Percentiles rank a stretch among this genome's conserved stretches.
Evolutionary conservation across 1,140 invertebrate species (phyloP).

Genomic region (Panagrolaimus sp.): DNA sequence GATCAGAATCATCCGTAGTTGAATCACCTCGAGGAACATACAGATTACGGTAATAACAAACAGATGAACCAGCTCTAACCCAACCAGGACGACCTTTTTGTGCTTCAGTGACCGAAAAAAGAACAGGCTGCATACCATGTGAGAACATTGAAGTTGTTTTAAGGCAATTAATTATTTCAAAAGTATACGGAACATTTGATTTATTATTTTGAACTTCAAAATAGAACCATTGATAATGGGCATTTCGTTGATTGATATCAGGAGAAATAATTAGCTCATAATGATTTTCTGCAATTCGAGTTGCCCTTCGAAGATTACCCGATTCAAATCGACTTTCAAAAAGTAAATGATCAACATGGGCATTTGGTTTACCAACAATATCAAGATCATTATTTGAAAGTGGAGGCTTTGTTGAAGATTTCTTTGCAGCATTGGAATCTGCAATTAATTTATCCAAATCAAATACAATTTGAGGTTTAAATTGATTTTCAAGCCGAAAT

Average conservation of each 20-base stretch:
- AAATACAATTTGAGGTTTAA: constrained; percentile 65
- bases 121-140: constrained; percentile 83
- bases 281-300: constrained; percentile 77
- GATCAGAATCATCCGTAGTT: constrained; percentile 18
- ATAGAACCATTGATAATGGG: constrained; percentile 84
- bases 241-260: constrained; percentile 74
- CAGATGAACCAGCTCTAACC: constrained; percentile 70
- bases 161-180: constrained; percentile 85
- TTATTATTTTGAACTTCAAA: constrained; percentile 78
- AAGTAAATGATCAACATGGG: constrained; percentile 65
- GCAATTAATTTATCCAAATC: constrained; percentile 68
- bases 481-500: constrained; percentile 10
- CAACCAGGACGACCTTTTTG: constrained; percentile 69
- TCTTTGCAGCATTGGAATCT: constrained; percentile 17
- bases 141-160: constrained; percentile 84
- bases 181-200: constrained; percentile 70
- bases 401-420: constrained; percentile 2
- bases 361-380: constrained; percentile 61
- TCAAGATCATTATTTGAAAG: constrained; percentile 32
- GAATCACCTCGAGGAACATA: constrained; percentile 47
- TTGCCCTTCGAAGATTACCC: constrained; percentile 86
- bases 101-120: constrained; percentile 75
- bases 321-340: constrained; percentile 95
- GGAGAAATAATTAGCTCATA: constrained; percentile 89
- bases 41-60: constrained; percentile 72